phyloP scores from a whole-genome alignment of 2,797 vertebrate species.

The Nasua narica region DNA sequence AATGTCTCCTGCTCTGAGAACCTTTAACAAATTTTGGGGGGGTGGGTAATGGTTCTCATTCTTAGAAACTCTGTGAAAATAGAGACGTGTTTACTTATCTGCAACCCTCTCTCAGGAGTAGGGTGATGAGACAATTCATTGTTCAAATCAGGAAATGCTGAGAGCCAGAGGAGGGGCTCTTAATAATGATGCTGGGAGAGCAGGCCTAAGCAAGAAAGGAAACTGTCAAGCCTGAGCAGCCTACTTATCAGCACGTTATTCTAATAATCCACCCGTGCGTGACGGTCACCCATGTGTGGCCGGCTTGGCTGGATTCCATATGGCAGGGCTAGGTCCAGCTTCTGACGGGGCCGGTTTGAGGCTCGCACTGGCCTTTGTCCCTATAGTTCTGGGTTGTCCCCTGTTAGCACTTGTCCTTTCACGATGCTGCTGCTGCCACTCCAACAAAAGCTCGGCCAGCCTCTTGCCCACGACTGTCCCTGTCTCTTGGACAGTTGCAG shows the following conservation, averaged over 20 bases:
- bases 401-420: neutral
- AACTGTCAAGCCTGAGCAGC: neutral
- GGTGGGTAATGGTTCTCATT: neutral
- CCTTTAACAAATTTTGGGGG: neutral
- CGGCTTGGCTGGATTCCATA: too few species aligned
- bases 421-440: neutral
- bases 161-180: neutral
- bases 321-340: neutral
- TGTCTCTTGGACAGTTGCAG: neutral
- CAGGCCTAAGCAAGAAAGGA: neutral
- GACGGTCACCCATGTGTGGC: accelerated
- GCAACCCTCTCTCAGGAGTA: neutral
- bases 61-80: neutral
- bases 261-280: neutral
- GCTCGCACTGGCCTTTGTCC: neutral
- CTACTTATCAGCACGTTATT: neutral
- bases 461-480: neutral
- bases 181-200: neutral
- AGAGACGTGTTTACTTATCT: neutral
- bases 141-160: neutral
- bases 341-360: neutral
- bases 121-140: neutral
- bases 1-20: neutral
- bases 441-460: neutral
- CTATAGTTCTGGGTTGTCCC: neutral